These are phyloP conservation scores for Xiphydria camelus DNA, from an alignment of 2,888 invertebrate species.

Conservation along the genomic window DNA sequence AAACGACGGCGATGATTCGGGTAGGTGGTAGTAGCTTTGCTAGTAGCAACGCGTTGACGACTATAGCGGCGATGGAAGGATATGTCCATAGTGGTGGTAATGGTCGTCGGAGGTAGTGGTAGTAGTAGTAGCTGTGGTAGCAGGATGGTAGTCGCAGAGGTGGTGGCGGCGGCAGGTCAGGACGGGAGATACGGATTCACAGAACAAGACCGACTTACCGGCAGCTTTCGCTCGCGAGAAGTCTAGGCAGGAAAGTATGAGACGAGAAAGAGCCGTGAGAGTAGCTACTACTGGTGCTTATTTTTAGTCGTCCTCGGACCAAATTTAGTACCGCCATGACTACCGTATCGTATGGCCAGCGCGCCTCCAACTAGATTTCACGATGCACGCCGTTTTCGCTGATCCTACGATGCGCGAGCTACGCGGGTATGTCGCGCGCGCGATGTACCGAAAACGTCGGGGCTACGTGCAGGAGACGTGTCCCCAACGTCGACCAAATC, in stretches of 20 bases:
- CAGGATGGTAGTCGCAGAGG: conserved; percentile 18
- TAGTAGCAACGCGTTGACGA: no score
- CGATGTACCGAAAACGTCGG: no score
- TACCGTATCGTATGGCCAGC: conserved; percentile 52
- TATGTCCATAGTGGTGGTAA: conserved; percentile 24
- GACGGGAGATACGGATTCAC: background rate
- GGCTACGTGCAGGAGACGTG: no score
- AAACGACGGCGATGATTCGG: no score
- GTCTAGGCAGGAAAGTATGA: conserved; percentile 35
- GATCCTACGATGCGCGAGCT: no score
- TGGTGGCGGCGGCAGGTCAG: background rate
- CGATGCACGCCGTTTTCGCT: conserved; percentile 11
- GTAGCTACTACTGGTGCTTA: conserved; percentile 35
- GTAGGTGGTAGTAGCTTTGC: no score
- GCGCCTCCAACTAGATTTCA: conserved; percentile 30
- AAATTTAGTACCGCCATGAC: conserved; percentile 52
- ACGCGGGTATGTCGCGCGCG: no score
- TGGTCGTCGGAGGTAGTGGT: conserved; percentile 21
- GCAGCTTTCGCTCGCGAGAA: conserved; percentile 33
- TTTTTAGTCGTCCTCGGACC: conserved; percentile 53
- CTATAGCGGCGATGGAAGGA: background rate
- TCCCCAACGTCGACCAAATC: no score
- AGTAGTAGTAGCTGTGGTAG: conserved; percentile 18
- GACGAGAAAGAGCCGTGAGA: conserved; percentile 30
- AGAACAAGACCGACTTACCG: conserved; percentile 38